Evolutionary conservation across 1,140 invertebrate species (phyloP).

Genomic region (Psilanteris sp.): DNA sequence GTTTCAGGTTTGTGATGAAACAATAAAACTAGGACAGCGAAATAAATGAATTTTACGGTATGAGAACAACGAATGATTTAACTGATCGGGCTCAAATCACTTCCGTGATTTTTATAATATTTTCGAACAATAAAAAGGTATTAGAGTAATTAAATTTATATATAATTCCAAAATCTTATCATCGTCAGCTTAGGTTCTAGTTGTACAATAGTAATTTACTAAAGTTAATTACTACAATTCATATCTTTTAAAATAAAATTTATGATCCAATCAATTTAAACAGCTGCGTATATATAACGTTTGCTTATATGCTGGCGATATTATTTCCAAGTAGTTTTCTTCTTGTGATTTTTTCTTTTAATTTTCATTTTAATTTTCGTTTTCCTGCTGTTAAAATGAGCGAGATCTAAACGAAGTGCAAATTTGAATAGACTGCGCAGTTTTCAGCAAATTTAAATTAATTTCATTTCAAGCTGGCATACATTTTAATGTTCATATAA

Average conservation of each 20-base stretch:
- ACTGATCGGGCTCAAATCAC: no score
- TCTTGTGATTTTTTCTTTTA: conserved; percentile 1
- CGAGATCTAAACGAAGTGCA: conserved; percentile 8
- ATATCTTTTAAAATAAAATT: no score
- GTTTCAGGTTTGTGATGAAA: conserved; percentile 60
- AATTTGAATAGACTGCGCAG: conserved; percentile 39
- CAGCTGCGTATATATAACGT: neutral
- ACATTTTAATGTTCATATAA: conserved; percentile 25
- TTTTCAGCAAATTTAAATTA: conserved; percentile 38
- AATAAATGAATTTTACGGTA: conserved; percentile 66
- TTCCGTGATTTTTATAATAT: no score
- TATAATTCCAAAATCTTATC: no score
- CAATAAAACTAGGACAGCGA: conserved; percentile 60
- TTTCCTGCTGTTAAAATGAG: conserved; percentile 15
- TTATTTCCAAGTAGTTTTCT: conserved; percentile 11
- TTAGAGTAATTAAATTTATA: no score
- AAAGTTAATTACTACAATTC: no score
- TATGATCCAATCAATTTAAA: conserved; percentile 8
- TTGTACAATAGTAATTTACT: no score
- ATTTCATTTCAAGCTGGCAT: conserved; percentile 18
- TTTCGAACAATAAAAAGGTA: no score
- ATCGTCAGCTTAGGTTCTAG: no score
- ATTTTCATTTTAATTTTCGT: conserved; percentile 18
- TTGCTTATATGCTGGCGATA: neutral
- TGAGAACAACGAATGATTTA: no score